Percentiles rank a stretch among this genome's conserved stretches.
Evolutionary conservation across 2,797 vertebrate genomes (phyloP).

Genomic region (Adrianichthys oophorus): DNA sequence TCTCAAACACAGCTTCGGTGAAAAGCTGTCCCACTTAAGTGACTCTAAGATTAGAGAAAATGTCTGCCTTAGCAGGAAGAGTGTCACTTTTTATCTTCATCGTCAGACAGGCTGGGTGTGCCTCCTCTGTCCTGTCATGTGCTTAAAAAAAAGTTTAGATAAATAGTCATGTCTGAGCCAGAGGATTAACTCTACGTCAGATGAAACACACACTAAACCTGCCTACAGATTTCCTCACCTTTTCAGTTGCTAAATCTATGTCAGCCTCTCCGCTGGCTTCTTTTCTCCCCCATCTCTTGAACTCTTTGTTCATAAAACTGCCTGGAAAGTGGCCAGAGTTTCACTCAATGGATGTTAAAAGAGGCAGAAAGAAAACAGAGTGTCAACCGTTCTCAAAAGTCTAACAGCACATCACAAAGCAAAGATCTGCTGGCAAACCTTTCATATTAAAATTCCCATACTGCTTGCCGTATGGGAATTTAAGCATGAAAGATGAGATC

Average conservation of each 20-base stretch:
- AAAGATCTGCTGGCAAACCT: too few species aligned
- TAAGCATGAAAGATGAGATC: too few species aligned
- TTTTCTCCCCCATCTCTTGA: neutral
- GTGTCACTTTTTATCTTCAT: constrained; percentile 14
- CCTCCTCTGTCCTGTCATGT: constrained; percentile 13
- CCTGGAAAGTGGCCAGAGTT: constrained; percentile 1
- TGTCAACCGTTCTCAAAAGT: neutral
- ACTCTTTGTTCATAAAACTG: neutral
- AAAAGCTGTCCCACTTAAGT: constrained; percentile 24
- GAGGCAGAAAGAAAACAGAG: neutral
- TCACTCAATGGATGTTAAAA: constrained; percentile 1
- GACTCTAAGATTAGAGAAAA: neutral
- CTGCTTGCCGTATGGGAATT: too few species aligned
- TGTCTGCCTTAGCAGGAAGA: neutral
- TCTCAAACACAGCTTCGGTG: constrained; percentile 38
- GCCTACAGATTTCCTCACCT: constrained; percentile 17
- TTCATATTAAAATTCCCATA: too few species aligned
- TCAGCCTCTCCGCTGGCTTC: constrained; percentile 6
- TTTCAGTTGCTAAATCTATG: neutral
- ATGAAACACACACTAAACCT: constrained; percentile 36
- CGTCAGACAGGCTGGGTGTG: constrained; percentile 8
- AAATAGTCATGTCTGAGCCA: constrained; percentile 63
- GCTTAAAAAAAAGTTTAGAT: constrained; percentile 19
- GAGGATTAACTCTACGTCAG: constrained; percentile 34
- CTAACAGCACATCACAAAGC: neutral